A percentile compares a stretch with the other conserved stretches of the same genome.
Conservation (phyloP, 2,888 invertebrate genomes). For the Chrysina gloriosa region DNA sequence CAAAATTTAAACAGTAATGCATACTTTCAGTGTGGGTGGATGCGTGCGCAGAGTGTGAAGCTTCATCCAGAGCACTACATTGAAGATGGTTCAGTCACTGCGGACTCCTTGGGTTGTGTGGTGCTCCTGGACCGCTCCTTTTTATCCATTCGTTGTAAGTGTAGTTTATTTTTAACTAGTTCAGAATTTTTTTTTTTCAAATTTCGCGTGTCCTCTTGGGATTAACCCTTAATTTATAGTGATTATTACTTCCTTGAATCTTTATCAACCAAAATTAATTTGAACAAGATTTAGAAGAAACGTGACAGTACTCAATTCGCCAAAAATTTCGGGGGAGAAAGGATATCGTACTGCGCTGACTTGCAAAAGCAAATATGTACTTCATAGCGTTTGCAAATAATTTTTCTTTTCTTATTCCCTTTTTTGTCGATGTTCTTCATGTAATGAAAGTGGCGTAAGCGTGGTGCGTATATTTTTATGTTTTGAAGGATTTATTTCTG, state of each 20-base stretch:
- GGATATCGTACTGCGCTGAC: too few species aligned
- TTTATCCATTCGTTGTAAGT: constrained; percentile 60
- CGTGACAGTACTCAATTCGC: too few species aligned
- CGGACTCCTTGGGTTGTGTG: constrained; percentile 66
- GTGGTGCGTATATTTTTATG: constrained; percentile 35
- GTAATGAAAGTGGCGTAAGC: constrained; percentile 28
- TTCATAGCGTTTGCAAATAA: too few species aligned
- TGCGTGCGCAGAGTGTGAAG: constrained; percentile 50
- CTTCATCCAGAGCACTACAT: constrained; percentile 44
- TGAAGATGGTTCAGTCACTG: constrained; percentile 60
- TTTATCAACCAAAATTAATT: too few species aligned
- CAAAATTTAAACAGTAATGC: constrained; percentile 36
- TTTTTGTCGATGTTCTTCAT: background rate
- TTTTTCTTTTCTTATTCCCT: too few species aligned
- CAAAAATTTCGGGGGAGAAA: too few species aligned
- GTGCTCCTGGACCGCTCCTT: constrained; percentile 65
- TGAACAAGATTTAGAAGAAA: too few species aligned
- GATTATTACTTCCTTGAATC: too few species aligned
- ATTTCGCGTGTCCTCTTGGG: background rate
- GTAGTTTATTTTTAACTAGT: constrained; percentile 39
- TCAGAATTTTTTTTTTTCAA: background rate
- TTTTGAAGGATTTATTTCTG: constrained; percentile 43
- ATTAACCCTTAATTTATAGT: background rate
- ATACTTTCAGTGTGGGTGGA: constrained; percentile 42
- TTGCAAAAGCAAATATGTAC: too few species aligned